Base-by-base conservation (phyloP, 2,113 vertebrate genomes). In the Peromyscus polionotus region DNA sequence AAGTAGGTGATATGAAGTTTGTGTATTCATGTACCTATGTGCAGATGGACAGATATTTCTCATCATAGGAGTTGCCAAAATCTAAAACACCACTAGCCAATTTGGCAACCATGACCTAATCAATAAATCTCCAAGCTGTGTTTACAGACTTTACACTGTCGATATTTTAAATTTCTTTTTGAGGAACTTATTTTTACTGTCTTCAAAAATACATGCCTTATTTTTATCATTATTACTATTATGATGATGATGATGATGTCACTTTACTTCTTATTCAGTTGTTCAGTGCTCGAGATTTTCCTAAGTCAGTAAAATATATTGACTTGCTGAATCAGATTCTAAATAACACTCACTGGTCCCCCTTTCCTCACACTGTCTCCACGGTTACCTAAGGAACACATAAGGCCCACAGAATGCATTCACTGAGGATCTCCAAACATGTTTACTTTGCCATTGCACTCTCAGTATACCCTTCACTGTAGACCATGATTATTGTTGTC, bases 21-120 rank as follows among this genome's bases (percentile, higher is more conserved):
- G n/a, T 31, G 42, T 3, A n/a, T 6, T 57, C 24, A 16, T 17
- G 16, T 39, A 0, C 3, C 61, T 11, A n/a, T n/a, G 14, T 16
- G 57, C 1, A 84, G 11, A n/a, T 68, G 20, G 22, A 63, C 12
- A 75, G 42, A 90, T 51, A 17, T n/a, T 61, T 45, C 26, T 77
- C 13, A 59, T 76, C 31, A 33, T 19, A n/a, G 68, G 54, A 91
- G 79, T 80, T 72, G 54, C 45, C 7, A 89, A 77, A 7, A 70
- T 48, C 14, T 89, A 79, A 91, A 57, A 72, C 19, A 65, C 22
- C 93, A 36, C 11, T 42, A 61, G 26, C 36, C 13, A 59, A 51
- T 16, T 81, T 36, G 20, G 12, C 26, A 89, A 0, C 17, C 48
- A 59, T 51, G 48, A 72, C 24, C 36, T 92, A 57, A 68, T 80